phyloP scores from a whole-genome alignment of 2,797 vertebrate genomes.

The Capromys pilorides region DNA sequence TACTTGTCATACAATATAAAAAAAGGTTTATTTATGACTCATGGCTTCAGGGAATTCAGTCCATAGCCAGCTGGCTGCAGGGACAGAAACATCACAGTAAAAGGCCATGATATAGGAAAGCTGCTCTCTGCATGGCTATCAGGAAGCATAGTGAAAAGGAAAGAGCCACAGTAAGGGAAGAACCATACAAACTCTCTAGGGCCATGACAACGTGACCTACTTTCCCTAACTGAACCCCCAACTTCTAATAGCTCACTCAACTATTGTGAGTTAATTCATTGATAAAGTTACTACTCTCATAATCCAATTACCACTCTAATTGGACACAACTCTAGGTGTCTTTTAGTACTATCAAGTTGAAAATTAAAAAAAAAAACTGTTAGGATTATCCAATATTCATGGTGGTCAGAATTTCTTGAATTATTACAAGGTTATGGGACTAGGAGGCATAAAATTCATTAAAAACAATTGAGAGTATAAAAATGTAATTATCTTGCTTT shows the following conservation, averaged over 20 bases:
- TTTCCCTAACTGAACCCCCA: neutral
- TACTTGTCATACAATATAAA: neutral
- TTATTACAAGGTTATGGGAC: neutral
- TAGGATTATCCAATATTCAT: fast-evolving
- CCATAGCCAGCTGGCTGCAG: neutral
- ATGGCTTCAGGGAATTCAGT: neutral
- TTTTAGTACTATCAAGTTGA: neutral
- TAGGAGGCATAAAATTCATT: neutral
- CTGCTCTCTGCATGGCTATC: neutral
- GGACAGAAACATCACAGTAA: neutral
- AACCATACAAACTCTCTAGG: neutral
- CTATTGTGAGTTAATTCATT: neutral
- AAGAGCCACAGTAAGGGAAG: neutral
- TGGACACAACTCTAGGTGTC: neutral
- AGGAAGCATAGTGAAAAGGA: neutral
- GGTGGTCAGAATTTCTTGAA: neutral
- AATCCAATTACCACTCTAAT: neutral
- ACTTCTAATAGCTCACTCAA: neutral
- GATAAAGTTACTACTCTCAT: neutral
- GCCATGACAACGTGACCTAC: neutral
- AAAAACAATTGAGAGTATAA: neutral
- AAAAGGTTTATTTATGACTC: neutral
- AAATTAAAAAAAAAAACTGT: neutral
- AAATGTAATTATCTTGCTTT: neutral
- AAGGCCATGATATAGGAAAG: neutral